Conservation (phyloP, 2,113 vertebrate genomes). For the Gobio gobio region DNA sequence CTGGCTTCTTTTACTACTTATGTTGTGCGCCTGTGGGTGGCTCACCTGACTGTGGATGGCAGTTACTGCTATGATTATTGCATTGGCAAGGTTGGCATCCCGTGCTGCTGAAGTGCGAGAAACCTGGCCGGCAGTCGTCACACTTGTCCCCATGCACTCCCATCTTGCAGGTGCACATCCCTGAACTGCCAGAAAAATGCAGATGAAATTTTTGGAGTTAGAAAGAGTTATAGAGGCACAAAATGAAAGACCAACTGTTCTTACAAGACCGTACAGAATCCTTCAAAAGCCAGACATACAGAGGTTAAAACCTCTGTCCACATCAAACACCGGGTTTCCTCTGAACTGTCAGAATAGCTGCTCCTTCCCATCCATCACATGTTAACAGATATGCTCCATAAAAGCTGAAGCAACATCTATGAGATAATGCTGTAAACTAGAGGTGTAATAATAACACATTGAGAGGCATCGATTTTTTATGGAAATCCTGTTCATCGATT, state of each 20-base stretch:
- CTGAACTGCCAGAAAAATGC: slow-evolving; percentile 57
- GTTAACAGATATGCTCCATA: not conserved
- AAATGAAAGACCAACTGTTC: slow-evolving; percentile 5
- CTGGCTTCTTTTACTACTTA: not conserved
- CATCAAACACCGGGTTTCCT: slow-evolving; percentile 40
- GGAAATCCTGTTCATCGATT: not conserved
- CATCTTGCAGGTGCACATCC: slow-evolving; percentile 62
- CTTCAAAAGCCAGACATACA: not conserved
- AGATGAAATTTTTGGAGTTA: not conserved
- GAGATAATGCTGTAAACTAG: slow-evolving; percentile 21
- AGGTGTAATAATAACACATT: not conserved
- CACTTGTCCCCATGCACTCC: slow-evolving; percentile 66
- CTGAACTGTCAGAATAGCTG: slow-evolving; percentile 34
- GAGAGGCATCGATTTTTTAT: not conserved
- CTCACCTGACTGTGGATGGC: slow-evolving; percentile 64
- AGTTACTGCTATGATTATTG: slow-evolving; percentile 63
- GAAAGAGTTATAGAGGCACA: not conserved
- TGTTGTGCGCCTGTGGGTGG: not conserved
- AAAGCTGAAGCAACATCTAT: slow-evolving; percentile 34
- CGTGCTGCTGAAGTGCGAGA: slow-evolving; percentile 57
- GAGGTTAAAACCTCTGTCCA: slow-evolving; percentile 27
- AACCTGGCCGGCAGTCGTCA: slow-evolving; percentile 61
- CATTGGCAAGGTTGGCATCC: slow-evolving; percentile 65
- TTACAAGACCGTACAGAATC: not conserved
- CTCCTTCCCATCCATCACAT: not conserved